Evolutionary conservation across 2,113 vertebrate species (phyloP).

Genomic region (Tiliqua scincoides): DNA sequence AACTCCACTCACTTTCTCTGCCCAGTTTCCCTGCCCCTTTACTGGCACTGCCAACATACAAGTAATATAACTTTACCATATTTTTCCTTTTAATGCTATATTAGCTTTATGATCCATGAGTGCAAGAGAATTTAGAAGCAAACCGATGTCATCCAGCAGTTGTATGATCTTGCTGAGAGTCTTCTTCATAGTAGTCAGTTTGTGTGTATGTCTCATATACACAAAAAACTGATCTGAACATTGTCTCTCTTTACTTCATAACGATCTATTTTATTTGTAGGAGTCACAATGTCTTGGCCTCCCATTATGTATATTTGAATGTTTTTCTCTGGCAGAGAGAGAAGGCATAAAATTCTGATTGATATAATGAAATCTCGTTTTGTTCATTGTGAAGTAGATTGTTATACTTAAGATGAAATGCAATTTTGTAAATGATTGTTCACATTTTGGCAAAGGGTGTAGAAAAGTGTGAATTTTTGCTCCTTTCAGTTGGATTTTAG

Average conservation of each 20-base stretch:
- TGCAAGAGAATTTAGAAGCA: neutral
- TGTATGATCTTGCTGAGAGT: no score
- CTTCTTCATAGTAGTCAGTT: no score
- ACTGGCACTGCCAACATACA: no score
- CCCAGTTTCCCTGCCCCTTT: no score
- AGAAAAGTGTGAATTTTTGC: neutral
- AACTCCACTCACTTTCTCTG: no score
- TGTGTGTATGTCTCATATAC: no score
- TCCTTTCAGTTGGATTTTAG: constrained; percentile 32
- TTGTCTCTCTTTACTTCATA: neutral
- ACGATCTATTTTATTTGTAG: neutral
- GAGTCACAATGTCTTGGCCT: constrained; percentile 16
- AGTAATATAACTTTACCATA: no score
- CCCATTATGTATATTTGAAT: neutral
- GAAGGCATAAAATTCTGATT: neutral
- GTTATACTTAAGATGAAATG: neutral
- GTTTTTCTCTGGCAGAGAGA: neutral
- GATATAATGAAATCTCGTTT: neutral
- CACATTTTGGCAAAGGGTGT: neutral
- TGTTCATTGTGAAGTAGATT: neutral
- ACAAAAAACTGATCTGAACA: neutral
- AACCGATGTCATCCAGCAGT: neutral
- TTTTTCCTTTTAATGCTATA: neutral
- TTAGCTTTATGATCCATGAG: neutral
- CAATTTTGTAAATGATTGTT: neutral